Conservation (phyloP, 2,797 vertebrate species). For the Gouania willdenowi region DNA sequence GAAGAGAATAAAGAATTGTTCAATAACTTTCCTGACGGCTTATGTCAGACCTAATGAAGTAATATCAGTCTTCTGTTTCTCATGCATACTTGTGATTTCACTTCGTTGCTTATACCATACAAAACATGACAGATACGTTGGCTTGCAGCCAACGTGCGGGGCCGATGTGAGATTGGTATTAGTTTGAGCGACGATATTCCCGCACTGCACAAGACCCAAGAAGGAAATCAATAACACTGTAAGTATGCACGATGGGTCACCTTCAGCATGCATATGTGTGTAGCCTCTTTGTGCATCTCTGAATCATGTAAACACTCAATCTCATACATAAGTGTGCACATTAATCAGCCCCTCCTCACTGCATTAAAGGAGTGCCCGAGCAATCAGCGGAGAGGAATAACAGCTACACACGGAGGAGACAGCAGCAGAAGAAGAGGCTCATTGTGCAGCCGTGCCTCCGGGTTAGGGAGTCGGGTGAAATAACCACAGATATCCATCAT, state of each 20-base stretch:
- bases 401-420: conserved; percentile 17
- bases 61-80: too few species aligned
- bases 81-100: too few species aligned
- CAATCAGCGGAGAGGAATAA: conserved; percentile 12
- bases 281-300: not conserved
- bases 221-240: conserved; percentile 17
- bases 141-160: not conserved
- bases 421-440: conserved; percentile 52
- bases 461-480: conserved; percentile 46
- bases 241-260: not conserved
- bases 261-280: not conserved
- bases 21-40: too few species aligned
- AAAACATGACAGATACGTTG: not conserved
- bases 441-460: conserved; percentile 60
- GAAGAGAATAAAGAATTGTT: too few species aligned
- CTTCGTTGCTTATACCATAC: too few species aligned
- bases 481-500: conserved; percentile 67
- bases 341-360: conserved; percentile 4
- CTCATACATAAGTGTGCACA: not conserved
- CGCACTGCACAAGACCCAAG: conserved; percentile 5
- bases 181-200: conserved; percentile 10
- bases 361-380: conserved; percentile 29
- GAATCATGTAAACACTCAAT: not conserved
- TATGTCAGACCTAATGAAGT: too few species aligned
- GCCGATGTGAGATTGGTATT: conserved; percentile 4